A percentile compares a stretch with the other conserved stretches of the same genome.
Conservation (phyloP, 2,113 vertebrate genomes). For the Reinhardtius hippoglossoides region DNA sequence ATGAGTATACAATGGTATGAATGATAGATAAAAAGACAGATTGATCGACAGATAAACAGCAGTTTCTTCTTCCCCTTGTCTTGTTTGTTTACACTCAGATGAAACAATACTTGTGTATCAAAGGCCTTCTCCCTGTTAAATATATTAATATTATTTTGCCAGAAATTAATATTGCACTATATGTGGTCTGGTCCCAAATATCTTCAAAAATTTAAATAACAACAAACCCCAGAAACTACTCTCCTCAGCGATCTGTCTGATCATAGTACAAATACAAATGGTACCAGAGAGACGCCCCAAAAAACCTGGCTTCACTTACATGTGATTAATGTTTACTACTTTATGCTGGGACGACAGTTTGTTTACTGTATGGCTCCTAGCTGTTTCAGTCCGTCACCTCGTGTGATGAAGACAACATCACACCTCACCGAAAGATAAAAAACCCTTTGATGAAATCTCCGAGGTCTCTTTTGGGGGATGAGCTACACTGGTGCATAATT, state of each 20-base stretch:
- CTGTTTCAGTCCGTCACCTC: conserved; percentile 3
- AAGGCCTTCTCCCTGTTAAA: background rate
- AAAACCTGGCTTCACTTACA: background rate
- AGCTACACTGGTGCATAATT: background rate
- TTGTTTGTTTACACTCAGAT: background rate
- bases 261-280: background rate
- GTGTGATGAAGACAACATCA: background rate
- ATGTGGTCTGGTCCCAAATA: background rate
- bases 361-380: background rate
- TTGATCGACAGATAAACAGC: too few relatives aligned
- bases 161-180: background rate
- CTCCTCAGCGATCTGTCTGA: background rate
- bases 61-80: background rate
- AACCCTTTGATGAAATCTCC: conserved; percentile 5
- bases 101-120: background rate
- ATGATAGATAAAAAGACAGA: too few relatives aligned
- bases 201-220: background rate
- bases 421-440: background rate
- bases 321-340: background rate
- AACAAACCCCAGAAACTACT: background rate
- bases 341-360: background rate
- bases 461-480: background rate
- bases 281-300: background rate
- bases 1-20: too few relatives aligned
- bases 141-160: background rate